A percentile compares a stretch with the other conserved stretches of the same genome.
These are phyloP conservation scores for Heliocidaris tuberculata DNA, from an alignment of 35 echinoderm and acorn worm genomes.

Conservation along the genomic window DNA sequence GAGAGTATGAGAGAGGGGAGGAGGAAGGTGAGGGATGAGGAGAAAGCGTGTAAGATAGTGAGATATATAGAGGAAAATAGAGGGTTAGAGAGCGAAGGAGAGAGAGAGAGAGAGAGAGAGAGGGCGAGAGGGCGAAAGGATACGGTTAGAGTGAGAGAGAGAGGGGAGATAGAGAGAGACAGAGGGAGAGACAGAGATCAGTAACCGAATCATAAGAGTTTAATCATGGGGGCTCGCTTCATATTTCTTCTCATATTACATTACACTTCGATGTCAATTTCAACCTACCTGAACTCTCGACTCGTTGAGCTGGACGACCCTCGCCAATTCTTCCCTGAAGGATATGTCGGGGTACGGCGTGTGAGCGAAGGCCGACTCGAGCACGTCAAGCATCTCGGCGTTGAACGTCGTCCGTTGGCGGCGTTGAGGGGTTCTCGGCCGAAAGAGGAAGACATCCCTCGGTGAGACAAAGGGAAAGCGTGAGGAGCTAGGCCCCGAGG, in stretches of 20 bases:
- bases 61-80: not conserved
- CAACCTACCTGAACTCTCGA: not conserved
- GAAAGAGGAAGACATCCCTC: not conserved
- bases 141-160: not conserved
- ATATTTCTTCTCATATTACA: too few species aligned
- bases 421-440: not conserved
- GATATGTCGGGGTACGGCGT: not conserved
- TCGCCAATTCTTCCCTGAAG: not conserved
- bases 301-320: not conserved
- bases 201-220: too few species aligned
- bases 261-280: too few species aligned
- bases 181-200: too few species aligned
- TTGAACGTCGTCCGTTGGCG: not conserved
- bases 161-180: not conserved
- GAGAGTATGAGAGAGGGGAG: too few species aligned
- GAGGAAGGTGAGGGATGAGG: too few species aligned
- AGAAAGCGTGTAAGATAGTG: not conserved
- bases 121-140: too few species aligned
- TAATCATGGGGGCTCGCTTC: too few species aligned
- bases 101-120: not conserved
- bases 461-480: not conserved
- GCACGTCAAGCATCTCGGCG: not conserved
- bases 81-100: not conserved
- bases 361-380: not conserved
- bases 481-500: not conserved